Percentiles rank a stretch among this genome's conserved stretches.
phyloP scores from a whole-genome alignment of 2,113 vertebrate genomes.

The Phrynosoma blainvillii region DNA sequence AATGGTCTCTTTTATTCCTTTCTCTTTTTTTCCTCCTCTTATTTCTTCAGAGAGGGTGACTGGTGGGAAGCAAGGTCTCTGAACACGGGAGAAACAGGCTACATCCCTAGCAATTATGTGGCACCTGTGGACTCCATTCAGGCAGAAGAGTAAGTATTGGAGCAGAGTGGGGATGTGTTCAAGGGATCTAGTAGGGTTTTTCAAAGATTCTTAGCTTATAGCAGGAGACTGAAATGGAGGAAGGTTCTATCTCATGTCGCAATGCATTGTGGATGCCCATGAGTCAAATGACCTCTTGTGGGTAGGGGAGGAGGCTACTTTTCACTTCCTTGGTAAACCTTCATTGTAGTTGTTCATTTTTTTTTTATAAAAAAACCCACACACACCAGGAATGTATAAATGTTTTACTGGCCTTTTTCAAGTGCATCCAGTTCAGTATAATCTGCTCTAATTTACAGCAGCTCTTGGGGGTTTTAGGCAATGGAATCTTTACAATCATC shows the following conservation, averaged over 20 bases:
- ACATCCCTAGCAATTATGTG: conserved; percentile 97
- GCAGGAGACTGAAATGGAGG: neutral
- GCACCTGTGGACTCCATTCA: conserved; percentile 96
- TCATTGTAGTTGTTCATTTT: neutral
- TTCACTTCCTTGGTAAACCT: neutral
- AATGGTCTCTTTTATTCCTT: no score
- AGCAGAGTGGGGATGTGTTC: no score
- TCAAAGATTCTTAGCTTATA: neutral
- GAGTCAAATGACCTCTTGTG: no score
- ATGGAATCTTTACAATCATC: neutral
- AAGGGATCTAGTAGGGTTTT: neutral
- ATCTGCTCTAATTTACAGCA: no score
- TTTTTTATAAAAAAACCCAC: neutral
- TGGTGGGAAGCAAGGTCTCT: conserved; percentile 98
- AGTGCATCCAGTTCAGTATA: neutral
- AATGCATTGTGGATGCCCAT: neutral
- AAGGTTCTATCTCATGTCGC: neutral
- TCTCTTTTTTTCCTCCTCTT: conserved; percentile 12
- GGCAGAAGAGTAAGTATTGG: conserved; percentile 90
- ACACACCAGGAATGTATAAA: neutral
- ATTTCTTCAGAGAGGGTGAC: conserved; percentile 86
- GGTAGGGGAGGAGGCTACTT: neutral
- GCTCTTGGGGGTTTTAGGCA: no score
- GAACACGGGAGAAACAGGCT: conserved; percentile 87
- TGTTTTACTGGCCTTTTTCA: neutral